Base-by-base conservation (phyloP, 2,797 vertebrate species). In the Pogonophryne albipinna region DNA sequence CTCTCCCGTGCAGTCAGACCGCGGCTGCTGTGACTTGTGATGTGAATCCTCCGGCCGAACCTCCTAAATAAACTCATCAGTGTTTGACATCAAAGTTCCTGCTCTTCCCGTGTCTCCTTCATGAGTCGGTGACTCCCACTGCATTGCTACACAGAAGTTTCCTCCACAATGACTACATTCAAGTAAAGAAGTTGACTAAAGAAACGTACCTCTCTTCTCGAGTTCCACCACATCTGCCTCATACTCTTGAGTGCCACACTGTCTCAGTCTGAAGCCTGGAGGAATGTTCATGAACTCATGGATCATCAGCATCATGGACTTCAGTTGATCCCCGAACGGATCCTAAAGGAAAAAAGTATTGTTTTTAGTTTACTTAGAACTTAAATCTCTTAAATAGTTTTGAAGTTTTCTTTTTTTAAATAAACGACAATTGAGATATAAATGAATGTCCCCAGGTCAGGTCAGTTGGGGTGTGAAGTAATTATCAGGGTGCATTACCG, bases 171-270 rank as follows among this genome's bases (percentile, higher is more conserved):
- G n/a, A 49, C 14, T 7, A 23, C 2, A 6, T 47, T 2, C 3
- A 10, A 38, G 31, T 10, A 31, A 16, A 41, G 34, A 14, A 49
- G 20, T 8, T 65, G 20, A 7, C 34, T 66, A n/a, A 34, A 10
- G 3, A 6, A 42, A 58, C 9, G 52, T 77, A 98, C 98, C 97
- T 50, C 4, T 55, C 58, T 93, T 91, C 85, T 97, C 95, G 80
- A 98, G 87, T 44, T 89, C 19, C 68, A 99, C 91, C 55, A 99
- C 89, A n/a, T 92, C 94, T 67, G 95, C 92, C 87, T 99, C 98
- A 0, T 98, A 99, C 1, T 76, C 78, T 85, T 98, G 98, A 0
- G 97, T 97, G 78, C 98, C 98, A 0, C 95, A 95, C 63, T 94
- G 68, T 50, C 17, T 87, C 61, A 94, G 77, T 0, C 0, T 61